phyloP scores from a whole-genome alignment of 2,888 invertebrate species.

The Cancer borealis region DNA sequence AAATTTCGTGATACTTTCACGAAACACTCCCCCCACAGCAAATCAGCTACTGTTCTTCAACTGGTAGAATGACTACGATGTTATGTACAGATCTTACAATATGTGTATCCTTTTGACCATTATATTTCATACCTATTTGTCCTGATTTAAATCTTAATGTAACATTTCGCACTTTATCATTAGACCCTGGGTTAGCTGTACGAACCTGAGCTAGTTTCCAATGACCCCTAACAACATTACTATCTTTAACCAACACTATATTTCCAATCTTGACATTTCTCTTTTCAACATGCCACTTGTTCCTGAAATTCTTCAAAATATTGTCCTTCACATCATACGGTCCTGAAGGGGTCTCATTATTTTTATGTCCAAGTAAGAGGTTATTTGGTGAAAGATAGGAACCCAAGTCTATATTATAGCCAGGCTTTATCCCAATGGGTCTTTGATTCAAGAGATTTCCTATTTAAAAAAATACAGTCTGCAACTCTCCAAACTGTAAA shows the following conservation, averaged over 20 bases:
- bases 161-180: too few relatives aligned
- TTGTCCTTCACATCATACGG: too few relatives aligned
- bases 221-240: too few relatives aligned
- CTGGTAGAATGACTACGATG: conserved; percentile 10
- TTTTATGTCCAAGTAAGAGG: not conserved
- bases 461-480: not conserved
- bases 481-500: conserved; percentile 40
- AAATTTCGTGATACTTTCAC: not conserved
- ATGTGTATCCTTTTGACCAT: conserved; percentile 42
- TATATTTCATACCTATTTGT: not conserved
- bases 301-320: too few relatives aligned
- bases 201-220: too few relatives aligned
- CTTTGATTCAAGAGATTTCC: conserved; percentile 21
- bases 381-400: conserved; percentile 35
- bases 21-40: conserved; percentile 10
- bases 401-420: conserved; percentile 5
- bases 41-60: conserved; percentile 31
- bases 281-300: too few relatives aligned
- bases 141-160: too few relatives aligned
- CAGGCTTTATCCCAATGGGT: not conserved
- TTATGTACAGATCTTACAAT: conserved; percentile 36
- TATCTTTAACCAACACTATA: too few relatives aligned
- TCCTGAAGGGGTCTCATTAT: too few relatives aligned
- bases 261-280: too few relatives aligned
- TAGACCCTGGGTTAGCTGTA: too few relatives aligned